Evolutionary conservation across 2,113 vertebrate genomes (phyloP).

Genomic region (Alosa alosa): DNA sequence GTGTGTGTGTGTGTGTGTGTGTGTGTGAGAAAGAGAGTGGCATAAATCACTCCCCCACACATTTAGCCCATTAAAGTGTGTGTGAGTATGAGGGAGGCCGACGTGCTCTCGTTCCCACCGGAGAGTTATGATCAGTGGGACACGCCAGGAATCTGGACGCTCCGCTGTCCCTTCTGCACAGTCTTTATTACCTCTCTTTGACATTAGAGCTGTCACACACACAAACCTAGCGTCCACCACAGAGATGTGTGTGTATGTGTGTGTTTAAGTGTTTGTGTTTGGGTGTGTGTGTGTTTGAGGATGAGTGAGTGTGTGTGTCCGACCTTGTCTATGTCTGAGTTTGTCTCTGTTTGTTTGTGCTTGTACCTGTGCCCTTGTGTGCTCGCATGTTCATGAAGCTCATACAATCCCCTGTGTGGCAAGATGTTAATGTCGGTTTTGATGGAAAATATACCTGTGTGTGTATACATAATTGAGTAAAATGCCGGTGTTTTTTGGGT

Average conservation of each 20-base stretch:
- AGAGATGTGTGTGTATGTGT: slow-evolving; percentile 36
- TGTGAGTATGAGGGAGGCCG: slow-evolving; percentile 48
- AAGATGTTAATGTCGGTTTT: background rate
- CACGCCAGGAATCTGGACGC: slow-evolving; percentile 56
- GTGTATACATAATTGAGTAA: background rate
- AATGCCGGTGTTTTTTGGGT: background rate
- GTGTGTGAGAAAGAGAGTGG: slow-evolving; percentile 27
- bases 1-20: slow-evolving; percentile 39
- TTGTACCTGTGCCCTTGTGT: background rate
- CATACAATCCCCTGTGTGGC: background rate
- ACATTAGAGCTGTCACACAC: slow-evolving; percentile 49
- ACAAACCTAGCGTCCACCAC: background rate
- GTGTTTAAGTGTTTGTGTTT: background rate
- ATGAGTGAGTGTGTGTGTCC: background rate
- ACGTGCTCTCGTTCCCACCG: slow-evolving; percentile 57
- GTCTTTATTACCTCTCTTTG: slow-evolving; percentile 67
- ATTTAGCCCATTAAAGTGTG: slow-evolving; percentile 52
- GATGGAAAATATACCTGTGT: background rate
- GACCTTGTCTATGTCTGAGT: background rate
- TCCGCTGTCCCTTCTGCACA: slow-evolving; percentile 60
- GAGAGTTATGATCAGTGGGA: slow-evolving; percentile 60
- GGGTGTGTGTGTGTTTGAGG: background rate
- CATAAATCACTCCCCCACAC: slow-evolving; percentile 48
- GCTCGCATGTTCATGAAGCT: background rate
- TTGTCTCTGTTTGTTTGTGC: background rate